Percentiles rank a stretch among this genome's conserved stretches.
Conservation (phyloP, 1,140 invertebrate species). For the Aphidius ervi region DNA sequence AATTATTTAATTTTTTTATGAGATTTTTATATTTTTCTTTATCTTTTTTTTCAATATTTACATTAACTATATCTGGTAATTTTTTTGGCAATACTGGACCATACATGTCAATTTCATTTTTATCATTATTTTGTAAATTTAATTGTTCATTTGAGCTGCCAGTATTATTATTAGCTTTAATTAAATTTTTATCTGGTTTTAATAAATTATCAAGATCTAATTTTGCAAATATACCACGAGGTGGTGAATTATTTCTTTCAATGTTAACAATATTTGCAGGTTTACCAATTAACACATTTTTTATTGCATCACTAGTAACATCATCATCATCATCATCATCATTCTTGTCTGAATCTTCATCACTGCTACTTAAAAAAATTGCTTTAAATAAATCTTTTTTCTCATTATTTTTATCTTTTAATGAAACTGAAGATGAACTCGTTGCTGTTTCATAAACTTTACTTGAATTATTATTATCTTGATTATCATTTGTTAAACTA, state of each 20-base stretch:
- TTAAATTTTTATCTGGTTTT: conserved; percentile 14
- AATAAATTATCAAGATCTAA: conserved; percentile 63
- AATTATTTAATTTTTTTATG: conserved; percentile 25
- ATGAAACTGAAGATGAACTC: not conserved
- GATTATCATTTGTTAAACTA: not conserved
- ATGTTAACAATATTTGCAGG: conserved; percentile 45
- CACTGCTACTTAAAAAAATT: conserved; percentile 64
- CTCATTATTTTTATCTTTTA: conserved; percentile 46
- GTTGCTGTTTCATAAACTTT: not conserved
- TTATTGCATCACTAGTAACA: conserved; percentile 40
- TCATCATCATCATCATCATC: conserved; percentile 36
- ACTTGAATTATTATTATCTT: not conserved
- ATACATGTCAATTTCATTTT: conserved; percentile 42
- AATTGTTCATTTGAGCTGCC: not conserved
- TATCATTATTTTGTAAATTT: conserved; percentile 1
- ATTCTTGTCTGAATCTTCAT: conserved; percentile 46
- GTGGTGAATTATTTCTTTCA: conserved; percentile 63
- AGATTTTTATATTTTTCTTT: conserved; percentile 7
- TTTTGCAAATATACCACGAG: conserved; percentile 71
- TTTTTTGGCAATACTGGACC: conserved; percentile 57
- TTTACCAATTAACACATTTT: conserved; percentile 41
- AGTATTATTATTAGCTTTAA: conserved; percentile 20
- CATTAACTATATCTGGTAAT: conserved; percentile 10
- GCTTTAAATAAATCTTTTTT: conserved; percentile 65
- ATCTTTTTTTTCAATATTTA: not conserved